Percentiles rank a stretch among this genome's conserved stretches.
Evolutionary conservation across 2,888 invertebrate species (phyloP).

Genomic region (Drosophila robusta): DNA sequence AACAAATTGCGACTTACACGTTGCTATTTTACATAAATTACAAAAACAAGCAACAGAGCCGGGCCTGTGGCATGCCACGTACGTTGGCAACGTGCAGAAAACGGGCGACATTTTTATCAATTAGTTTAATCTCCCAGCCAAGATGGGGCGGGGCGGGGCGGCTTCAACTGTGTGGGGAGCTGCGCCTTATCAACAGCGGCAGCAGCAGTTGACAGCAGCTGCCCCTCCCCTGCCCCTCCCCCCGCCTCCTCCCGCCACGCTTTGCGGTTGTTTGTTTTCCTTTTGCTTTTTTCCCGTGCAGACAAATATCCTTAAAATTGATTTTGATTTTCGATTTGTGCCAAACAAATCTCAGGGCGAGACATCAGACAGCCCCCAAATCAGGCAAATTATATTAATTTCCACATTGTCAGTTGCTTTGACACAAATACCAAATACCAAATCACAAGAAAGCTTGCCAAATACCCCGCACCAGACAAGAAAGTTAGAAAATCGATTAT

Average conservation of each 20-base stretch:
- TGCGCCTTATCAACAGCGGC: constrained; percentile 43
- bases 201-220: constrained; percentile 68
- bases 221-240: constrained; percentile 23
- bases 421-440: constrained; percentile 64
- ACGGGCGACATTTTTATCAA: constrained; percentile 79
- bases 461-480: constrained; percentile 31
- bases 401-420: constrained; percentile 76
- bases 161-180: neutral
- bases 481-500: constrained; percentile 74
- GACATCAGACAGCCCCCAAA: constrained; percentile 71
- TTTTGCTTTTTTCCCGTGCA: constrained; percentile 6
- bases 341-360: constrained; percentile 62
- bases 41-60: constrained; percentile 58
- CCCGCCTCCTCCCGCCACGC: constrained; percentile 15
- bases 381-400: constrained; percentile 80
- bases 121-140: constrained; percentile 73
- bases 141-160: neutral
- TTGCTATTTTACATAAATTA: constrained; percentile 79
- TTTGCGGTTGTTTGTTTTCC: constrained; percentile 40
- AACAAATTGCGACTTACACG: constrained; percentile 79
- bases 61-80: constrained; percentile 57
- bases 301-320: constrained; percentile 67
- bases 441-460: constrained; percentile 48
- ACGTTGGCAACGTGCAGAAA: constrained; percentile 63
- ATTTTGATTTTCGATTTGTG: constrained; percentile 74